Evolutionary conservation across 2,113 vertebrate species (phyloP).

Genomic region (Sylvietta virens): DNA sequence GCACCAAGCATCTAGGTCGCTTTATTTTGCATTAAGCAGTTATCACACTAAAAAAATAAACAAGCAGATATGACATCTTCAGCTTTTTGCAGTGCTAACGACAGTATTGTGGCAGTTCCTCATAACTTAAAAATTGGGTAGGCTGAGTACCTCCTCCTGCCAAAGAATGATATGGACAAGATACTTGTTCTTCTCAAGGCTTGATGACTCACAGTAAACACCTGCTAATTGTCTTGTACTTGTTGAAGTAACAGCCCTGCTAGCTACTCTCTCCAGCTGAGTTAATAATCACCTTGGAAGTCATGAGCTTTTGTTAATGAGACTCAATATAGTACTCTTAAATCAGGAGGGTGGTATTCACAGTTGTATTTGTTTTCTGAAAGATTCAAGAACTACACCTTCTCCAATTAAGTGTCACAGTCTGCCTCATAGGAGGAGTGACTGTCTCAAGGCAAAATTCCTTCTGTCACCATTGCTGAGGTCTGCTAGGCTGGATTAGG

Average conservation of each 20-base stretch:
- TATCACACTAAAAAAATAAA: neutral
- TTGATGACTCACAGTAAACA: neutral
- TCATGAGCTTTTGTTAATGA: conserved; percentile 17
- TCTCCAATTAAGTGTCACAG: neutral
- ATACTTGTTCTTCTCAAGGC: neutral
- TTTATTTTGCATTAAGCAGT: neutral
- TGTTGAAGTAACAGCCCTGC: neutral
- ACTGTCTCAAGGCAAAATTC: neutral
- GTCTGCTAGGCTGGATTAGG: neutral
- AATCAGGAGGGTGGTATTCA: neutral
- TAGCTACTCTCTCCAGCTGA: neutral
- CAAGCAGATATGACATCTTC: neutral
- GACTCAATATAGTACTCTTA: neutral
- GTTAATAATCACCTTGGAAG: conserved; percentile 39
- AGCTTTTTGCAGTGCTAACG: neutral
- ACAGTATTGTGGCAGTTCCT: neutral
- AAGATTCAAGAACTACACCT: neutral
- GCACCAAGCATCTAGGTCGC: neutral
- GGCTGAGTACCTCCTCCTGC: neutral
- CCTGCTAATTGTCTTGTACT: conserved; percentile 18
- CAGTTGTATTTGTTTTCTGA: neutral
- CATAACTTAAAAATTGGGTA: neutral
- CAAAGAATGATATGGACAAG: neutral
- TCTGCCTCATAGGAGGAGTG: neutral
- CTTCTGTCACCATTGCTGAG: neutral